A percentile compares a stretch with the other conserved stretches of the same genome.
phyloP scores from a whole-genome alignment of 2,888 invertebrate genomes.

The Mimumesa dahlbomi region DNA sequence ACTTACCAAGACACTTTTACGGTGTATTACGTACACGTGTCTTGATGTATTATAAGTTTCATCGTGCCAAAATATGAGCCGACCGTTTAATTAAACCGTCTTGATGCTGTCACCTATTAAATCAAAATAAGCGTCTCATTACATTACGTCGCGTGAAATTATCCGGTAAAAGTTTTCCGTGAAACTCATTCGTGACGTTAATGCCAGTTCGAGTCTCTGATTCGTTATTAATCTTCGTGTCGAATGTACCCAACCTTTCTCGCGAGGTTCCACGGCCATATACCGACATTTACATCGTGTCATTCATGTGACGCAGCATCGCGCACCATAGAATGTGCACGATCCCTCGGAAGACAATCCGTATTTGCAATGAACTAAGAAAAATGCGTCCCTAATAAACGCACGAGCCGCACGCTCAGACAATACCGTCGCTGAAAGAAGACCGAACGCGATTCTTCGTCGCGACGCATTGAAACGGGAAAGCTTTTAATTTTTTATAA shows the following conservation, averaged over 20 bases:
- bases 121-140: neutral
- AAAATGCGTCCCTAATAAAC: constrained; percentile 15
- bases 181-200: constrained; percentile 36
- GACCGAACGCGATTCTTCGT: neutral
- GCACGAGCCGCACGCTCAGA: neutral
- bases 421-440: neutral
- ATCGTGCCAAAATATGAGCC: too few relatives aligned
- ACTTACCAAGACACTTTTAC: too few relatives aligned
- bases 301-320: constrained; percentile 54
- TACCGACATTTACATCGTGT: constrained; percentile 64
- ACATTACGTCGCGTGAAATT: neutral
- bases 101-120: neutral
- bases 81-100: too few relatives aligned
- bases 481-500: too few relatives aligned
- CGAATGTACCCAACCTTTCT: constrained; percentile 60
- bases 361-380: constrained; percentile 8
- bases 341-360: constrained; percentile 32
- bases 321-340: constrained; percentile 37
- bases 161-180: constrained; percentile 22
- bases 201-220: constrained; percentile 17
- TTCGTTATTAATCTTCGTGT: constrained; percentile 59
- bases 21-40: too few relatives aligned
- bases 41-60: too few relatives aligned
- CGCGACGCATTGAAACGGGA: too few relatives aligned
- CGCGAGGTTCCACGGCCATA: constrained; percentile 57